Conservation (phyloP, 2,113 vertebrate species). For the Phylloscopus trochiloides region DNA sequence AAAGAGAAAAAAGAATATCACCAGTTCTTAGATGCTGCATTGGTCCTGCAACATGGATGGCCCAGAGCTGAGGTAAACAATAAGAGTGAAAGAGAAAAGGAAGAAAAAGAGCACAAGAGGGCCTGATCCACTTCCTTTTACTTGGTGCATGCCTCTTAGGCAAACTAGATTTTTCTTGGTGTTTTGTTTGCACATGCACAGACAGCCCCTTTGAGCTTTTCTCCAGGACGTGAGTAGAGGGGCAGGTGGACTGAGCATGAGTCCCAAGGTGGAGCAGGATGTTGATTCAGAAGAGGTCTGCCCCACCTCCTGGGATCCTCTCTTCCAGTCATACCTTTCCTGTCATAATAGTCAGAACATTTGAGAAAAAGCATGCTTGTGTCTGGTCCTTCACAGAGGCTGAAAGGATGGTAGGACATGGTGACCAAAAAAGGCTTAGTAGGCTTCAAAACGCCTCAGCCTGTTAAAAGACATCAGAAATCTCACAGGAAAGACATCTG, state of each 20-base stretch:
- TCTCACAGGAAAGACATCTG: not conserved
- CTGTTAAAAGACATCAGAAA: not conserved
- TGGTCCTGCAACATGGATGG: not conserved
- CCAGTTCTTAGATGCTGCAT: not conserved
- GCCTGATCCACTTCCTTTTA: not conserved
- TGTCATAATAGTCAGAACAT: accelerated
- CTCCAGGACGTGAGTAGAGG: not conserved
- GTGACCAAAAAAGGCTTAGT: not conserved
- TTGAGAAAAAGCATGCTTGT: not conserved
- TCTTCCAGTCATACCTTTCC: not conserved
- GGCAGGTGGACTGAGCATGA: not conserved
- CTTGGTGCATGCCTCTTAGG: not conserved
- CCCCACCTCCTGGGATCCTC: not conserved
- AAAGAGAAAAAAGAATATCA: not conserved
- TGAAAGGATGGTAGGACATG: not conserved
- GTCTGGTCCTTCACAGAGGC: not conserved
- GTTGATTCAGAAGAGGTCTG: not conserved
- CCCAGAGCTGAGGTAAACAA: not conserved
- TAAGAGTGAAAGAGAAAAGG: not conserved
- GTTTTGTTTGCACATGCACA: accelerated
- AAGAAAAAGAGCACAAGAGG: not conserved
- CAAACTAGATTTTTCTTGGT: not conserved
- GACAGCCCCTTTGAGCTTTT: not conserved
- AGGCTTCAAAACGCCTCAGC: not conserved
- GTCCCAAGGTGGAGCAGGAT: not conserved